Evolutionary conservation across 2,113 vertebrate species (phyloP).

Genomic region (Microtus oregoni): DNA sequence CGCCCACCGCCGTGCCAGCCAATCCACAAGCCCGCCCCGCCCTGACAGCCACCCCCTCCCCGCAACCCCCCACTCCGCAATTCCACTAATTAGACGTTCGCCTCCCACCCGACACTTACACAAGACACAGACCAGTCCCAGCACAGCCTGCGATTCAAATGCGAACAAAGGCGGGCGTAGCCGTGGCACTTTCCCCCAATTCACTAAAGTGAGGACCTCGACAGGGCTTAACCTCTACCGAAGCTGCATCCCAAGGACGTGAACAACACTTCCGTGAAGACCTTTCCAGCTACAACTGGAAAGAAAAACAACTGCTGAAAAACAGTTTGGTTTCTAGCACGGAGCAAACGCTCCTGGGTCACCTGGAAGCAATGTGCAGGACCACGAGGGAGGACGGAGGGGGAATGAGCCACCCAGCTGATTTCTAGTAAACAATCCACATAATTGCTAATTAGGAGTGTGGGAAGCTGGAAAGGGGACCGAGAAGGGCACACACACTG

Average conservation of each 20-base stretch:
- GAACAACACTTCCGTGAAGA: constrained; percentile 9
- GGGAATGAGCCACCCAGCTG: background rate
- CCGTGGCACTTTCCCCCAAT: constrained; percentile 70
- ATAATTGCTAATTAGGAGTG: constrained; percentile 27
- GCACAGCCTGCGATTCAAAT: constrained; percentile 70
- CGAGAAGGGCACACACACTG: background rate
- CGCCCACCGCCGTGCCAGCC: constrained; percentile 72
- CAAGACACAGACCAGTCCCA: constrained; percentile 73
- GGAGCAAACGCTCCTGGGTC: constrained; percentile 7
- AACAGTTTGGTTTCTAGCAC: background rate
- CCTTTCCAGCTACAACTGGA: background rate
- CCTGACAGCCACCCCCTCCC: constrained; percentile 62
- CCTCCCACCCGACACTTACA: constrained; percentile 71
- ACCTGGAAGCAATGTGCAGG: background rate
- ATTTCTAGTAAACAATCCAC: constrained; percentile 30
- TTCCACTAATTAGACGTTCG: constrained; percentile 79
- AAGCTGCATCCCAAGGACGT: background rate
- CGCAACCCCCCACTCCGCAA: constrained; percentile 47
- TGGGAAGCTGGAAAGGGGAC: background rate
- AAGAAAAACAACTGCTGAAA: background rate
- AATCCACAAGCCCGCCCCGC: constrained; percentile 73
- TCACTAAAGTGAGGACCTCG: constrained; percentile 68
- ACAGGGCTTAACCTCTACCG: constrained; percentile 22
- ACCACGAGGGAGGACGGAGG: background rate
- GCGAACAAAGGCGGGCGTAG: constrained; percentile 66